Evolutionary conservation across 2,888 invertebrate species (phyloP).

Genomic region (Mycogona germanica): DNA sequence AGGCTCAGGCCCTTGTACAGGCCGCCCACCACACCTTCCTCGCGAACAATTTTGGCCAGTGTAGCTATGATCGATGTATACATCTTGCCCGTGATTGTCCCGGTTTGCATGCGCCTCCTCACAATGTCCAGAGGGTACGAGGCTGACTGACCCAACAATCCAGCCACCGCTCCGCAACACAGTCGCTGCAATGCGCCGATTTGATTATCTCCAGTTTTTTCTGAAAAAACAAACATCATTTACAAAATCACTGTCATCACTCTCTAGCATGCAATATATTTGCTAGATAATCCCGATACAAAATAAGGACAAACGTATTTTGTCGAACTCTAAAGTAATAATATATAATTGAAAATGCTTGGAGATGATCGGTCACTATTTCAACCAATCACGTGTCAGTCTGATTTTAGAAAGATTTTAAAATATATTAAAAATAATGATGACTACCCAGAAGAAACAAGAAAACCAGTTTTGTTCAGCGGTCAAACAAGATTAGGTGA

Average conservation of each 20-base stretch:
- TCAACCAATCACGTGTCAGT: too few relatives aligned
- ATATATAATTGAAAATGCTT: too few relatives aligned
- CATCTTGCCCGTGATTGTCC: constrained; percentile 40
- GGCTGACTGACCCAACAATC: constrained; percentile 83
- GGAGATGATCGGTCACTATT: too few relatives aligned
- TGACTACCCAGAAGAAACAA: too few relatives aligned
- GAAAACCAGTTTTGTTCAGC: too few relatives aligned
- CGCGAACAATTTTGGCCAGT: constrained; percentile 54
- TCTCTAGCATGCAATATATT: not conserved
- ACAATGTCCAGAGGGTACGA: constrained; percentile 93
- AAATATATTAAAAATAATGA: too few relatives aligned
- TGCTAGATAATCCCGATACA: too few relatives aligned
- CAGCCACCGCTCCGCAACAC: constrained; percentile 78
- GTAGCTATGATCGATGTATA: constrained; percentile 55
- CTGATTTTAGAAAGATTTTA: too few relatives aligned
- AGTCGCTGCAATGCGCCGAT: constrained; percentile 52
- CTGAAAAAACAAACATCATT: constrained; percentile 21
- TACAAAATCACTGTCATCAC: not conserved
- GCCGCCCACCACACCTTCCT: constrained; percentile 77
- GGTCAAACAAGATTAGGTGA: too few relatives aligned
- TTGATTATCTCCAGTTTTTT: constrained; percentile 21
- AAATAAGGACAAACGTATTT: not conserved
- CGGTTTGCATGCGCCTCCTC: constrained; percentile 55
- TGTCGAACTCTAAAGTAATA: too few relatives aligned
- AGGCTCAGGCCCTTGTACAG: constrained; percentile 98